Evolutionary conservation across 1,140 invertebrate genomes (phyloP), one percentile per base, ranked within the genome.

Genomic region (Schmidtea mediterranea): DNA sequence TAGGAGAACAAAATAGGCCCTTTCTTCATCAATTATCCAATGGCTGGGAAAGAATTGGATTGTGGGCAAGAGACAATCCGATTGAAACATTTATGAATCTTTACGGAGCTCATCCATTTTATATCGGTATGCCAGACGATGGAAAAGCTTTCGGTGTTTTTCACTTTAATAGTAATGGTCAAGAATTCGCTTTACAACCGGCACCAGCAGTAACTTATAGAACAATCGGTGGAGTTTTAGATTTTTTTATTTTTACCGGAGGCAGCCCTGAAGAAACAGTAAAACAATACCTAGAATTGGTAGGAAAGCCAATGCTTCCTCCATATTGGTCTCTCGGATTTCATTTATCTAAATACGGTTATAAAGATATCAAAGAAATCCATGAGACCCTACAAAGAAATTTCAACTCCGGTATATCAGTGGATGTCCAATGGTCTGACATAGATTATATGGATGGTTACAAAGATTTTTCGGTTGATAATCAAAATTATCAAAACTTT

Each of bases 21-120:
- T 13, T 19, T 21, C 21, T 45, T 12, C n/a, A 21, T 21, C 12
- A 19, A 16, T 13, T 13, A 13, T 40, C 23, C 15, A 37, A 48
- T 40, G 36, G 23, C 9, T 48, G 46, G 46, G 2, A 46, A 6
- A 2, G 46, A 24, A 38, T 48, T 40, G 12, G n/a, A 21, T 40
- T 48, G 9, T 48, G 46, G 46, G 23, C 10, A 18, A 2, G 46
- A 48, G 46, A 48, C 24, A 32, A 32, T 10, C 26, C 26, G 10
- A 32, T 32, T 32, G 26, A 32, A 32, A 32, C 26, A 32, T 46
- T 57, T 39, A 55, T 55, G 51, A 81, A 79, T 66, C 62, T 81
- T n/a, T 83, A 83, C 57, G 79, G 80, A 6, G 73, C 72, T 46
- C 80, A 84, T 62, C 80, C 80, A 1, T 82, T 82, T 64, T 80